Conservation (phyloP, 1,140 invertebrate genomes). For the Caenorhabditis latens region DNA sequence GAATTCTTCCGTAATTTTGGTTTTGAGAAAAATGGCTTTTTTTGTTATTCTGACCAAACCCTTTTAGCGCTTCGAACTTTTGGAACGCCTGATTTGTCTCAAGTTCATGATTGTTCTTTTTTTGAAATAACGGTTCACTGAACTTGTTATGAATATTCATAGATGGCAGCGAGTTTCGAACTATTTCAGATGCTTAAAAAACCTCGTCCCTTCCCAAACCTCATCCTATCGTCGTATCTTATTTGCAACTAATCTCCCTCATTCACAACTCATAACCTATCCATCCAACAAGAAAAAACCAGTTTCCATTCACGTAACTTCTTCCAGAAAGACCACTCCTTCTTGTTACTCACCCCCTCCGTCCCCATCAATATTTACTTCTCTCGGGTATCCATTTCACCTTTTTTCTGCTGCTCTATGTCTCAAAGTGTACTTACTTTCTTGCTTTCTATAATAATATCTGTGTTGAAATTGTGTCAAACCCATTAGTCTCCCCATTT, state of each 20-base stretch:
- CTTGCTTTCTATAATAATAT: background rate
- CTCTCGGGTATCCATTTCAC: slow-evolving; percentile 30
- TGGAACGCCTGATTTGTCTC: no score
- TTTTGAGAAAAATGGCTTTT: no score
- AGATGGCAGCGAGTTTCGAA: no score
- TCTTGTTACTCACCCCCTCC: slow-evolving; percentile 20
- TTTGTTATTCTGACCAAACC: no score
- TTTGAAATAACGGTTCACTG: no score
- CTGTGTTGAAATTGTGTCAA: slow-evolving; percentile 52
- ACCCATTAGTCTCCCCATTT: slow-evolving; percentile 34
- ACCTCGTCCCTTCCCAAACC: no score
- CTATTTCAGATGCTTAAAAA: no score
- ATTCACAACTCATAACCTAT: background rate
- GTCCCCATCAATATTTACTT: background rate
- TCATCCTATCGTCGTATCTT: no score
- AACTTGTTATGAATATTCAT: no score
- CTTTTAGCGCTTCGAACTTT: no score
- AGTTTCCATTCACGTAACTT: background rate
- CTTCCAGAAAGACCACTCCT: slow-evolving; percentile 10
- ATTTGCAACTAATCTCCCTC: background rate
- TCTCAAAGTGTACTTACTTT: slow-evolving; percentile 38
- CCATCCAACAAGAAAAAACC: background rate
- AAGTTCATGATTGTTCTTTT: no score
- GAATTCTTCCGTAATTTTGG: no score
- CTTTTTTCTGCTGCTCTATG: slow-evolving; percentile 18